Base-by-base conservation (phyloP, 2,113 vertebrate species). In the Ceyx cyanopectus region DNA sequence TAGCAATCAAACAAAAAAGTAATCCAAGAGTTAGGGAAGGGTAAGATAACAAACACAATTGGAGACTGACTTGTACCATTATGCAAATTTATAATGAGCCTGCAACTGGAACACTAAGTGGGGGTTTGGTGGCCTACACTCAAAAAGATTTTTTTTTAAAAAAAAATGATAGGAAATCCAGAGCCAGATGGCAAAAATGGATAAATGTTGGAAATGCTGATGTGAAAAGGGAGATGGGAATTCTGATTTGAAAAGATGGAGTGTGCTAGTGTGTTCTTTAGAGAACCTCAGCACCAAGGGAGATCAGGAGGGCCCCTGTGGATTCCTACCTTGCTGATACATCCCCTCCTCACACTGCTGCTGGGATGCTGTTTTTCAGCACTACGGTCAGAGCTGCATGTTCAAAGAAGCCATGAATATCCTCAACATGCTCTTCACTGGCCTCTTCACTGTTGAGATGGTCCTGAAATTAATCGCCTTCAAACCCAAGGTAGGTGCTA, bases 371-470 rank as follows among this genome's bases (percentile, higher is more conserved):
- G 0, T 95, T 90, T 91, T 93, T 81, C 97, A 99, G 99, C 99
- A 99, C 97, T 98, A 99, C 34, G 99, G 99, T n/a, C 99, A 99
- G 97, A 99, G 98, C 81, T 97, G 97, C 94, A 97, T 98, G 87
- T 99, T 99, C 97, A 99, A 99, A 91, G 98, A 99, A 77, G 99
- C 99, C 97, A 99, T 99, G 99, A 99, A 99, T 74, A 99, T 99
- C 94, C 99, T 99, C 95, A 99, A 99, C 98, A 99, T 99, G 99
- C 98, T 99, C 86, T 99, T 99, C 98, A 99, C 99, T 4, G 99
- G 99, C 56, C 99, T 99, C 94, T 99, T 99, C 98, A 99, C 99
- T 4, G 99, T 99, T 85, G 99, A 99, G 97, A 99, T 99, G 99
- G 98, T 99, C 96, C 98, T 99, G 90, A 99, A 99, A 82, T 97